Base-by-base conservation (phyloP, 2,113 vertebrate genomes). In the Tupaia chinensis region DNA sequence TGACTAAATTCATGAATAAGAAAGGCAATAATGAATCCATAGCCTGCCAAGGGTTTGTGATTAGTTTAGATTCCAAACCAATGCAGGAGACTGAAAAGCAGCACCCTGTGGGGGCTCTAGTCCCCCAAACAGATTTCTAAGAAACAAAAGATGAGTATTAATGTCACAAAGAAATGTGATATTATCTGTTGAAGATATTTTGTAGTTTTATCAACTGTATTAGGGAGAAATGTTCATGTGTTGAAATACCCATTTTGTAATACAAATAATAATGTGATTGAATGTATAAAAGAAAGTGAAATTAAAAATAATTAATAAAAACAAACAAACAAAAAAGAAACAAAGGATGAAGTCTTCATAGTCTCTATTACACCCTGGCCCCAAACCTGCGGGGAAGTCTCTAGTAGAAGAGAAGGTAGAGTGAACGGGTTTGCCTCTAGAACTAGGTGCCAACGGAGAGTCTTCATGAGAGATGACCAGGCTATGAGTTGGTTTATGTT, bases 51-150 rank as follows among this genome's bases (percentile, higher is more conserved):
- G 73, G 72, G 16, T 89, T 72, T 66, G 12, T 70, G 22, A 61
- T 65, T 58, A 9, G 4, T 74, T 58, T 69, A 22, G 27, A 17
- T 32, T n/a, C 54, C 68, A 72, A 77, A 82, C 4, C 27, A 34
- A 13, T 7, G 23, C 13, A 60, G 27, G 17, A 2, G 9, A 3
- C 29, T 56, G 19, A 56, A 8, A 1, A 78, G 22, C 22, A 29
- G 8, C 8, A 20, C 9, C 0, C 4, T 7, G 1, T 68, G 27
- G 22, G 6, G 15, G 23, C 1, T 56, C 5, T 13, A 6, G 3
- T 44, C 76, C 61, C 32, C 56, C 9, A 29, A 25, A 16, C 13
- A 27, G 15, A 65, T 32, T 83, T 4, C 8, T 2, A 58, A 20
- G 3, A 27, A 29, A 60, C 9, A 56, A 8, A 5, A 11, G n/a